A percentile compares a stretch with the other conserved stretches of the same genome.
Evolutionary conservation across 1,140 invertebrate species (phyloP).

Genomic region (Brachionus asplanchnoidis): DNA sequence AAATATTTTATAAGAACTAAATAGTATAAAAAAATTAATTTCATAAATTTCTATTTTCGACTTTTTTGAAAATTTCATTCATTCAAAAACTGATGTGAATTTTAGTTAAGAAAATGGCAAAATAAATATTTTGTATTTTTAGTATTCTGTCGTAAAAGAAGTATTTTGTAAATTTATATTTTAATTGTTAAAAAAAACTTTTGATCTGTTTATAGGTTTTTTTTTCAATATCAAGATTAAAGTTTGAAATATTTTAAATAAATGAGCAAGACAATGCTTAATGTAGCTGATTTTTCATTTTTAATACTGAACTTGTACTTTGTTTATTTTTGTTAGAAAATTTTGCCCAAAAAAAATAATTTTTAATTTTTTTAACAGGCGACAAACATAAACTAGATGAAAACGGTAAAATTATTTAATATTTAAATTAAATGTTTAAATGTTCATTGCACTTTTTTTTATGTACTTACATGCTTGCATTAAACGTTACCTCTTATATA

Average conservation of each 20-base stretch:
- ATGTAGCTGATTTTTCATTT: not conserved
- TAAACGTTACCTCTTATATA: not conserved
- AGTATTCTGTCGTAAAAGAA: too few relatives aligned
- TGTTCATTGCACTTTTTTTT: not conserved
- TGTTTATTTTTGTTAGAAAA: not conserved
- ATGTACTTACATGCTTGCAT: not conserved
- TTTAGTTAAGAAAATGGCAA: too few relatives aligned
- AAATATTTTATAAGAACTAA: too few relatives aligned
- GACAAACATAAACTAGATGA: slow-evolving; percentile 21
- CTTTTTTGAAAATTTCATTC: too few relatives aligned
- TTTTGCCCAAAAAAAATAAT: not conserved
- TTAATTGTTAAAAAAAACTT: not conserved
- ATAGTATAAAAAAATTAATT: too few relatives aligned
- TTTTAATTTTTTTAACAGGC: not conserved
- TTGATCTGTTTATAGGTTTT: not conserved
- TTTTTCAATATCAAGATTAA: not conserved
- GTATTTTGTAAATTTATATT: not conserved
- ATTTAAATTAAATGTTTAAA: not conserved
- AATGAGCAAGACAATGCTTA: not conserved
- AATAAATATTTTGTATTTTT: too few relatives aligned
- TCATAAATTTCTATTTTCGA: too few relatives aligned
- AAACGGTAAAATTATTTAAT: slow-evolving; percentile 24
- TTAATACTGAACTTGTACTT: not conserved
- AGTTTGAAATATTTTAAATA: not conserved
- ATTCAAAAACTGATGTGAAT: too few relatives aligned